Conservation (phyloP, 2,797 vertebrate species). For the Mergus octosetaceus region DNA sequence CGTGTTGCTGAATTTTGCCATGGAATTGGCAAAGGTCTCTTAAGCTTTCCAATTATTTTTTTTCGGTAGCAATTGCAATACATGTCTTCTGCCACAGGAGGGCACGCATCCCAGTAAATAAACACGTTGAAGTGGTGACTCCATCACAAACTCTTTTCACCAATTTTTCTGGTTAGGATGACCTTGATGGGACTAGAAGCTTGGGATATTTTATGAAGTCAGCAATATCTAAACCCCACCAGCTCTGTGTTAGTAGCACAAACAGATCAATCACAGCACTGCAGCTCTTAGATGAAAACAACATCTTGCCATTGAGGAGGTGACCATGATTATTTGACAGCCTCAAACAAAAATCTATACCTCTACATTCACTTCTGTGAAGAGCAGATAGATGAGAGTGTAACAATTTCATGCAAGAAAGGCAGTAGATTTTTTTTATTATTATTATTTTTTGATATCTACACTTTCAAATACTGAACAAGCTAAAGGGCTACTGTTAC, state of each 20-base stretch:
- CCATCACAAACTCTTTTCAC: too few species aligned
- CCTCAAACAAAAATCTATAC: background rate
- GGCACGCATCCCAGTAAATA: background rate
- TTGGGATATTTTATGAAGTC: background rate
- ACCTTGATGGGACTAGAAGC: background rate
- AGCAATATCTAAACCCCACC: background rate
- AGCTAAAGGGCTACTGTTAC: background rate
- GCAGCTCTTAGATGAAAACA: background rate
- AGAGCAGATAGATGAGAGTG: background rate
- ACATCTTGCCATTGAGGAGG: background rate
- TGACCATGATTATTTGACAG: background rate
- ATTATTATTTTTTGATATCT: background rate
- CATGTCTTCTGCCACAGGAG: conserved; percentile 19
- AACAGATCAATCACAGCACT: too few species aligned
- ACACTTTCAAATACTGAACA: background rate
- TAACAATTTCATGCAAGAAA: background rate
- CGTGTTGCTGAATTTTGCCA: background rate
- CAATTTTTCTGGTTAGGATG: too few species aligned
- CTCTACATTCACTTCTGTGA: background rate
- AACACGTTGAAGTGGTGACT: background rate
- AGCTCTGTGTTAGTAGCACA: background rate
- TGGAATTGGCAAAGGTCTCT: background rate
- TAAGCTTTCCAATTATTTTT: background rate
- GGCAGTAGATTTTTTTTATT: background rate
- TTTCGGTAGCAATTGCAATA: background rate